Conservation (phyloP, 2,888 invertebrate genomes). For the Agrochola lota region DNA sequence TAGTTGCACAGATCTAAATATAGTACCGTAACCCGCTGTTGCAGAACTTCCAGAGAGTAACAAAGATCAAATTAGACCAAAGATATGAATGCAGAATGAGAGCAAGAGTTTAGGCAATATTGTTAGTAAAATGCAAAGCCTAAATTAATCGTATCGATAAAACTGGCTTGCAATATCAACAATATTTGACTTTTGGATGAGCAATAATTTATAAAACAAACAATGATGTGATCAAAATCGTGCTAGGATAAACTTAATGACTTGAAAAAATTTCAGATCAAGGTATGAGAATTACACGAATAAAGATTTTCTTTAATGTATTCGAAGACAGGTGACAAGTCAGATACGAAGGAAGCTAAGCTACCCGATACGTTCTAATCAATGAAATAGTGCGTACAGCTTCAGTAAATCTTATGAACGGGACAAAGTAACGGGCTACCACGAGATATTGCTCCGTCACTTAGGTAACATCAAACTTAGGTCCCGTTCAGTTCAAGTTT, state of each 20-base stretch:
- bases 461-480: conserved; percentile 48
- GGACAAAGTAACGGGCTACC: conserved; percentile 56
- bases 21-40: conserved; percentile 13
- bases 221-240: background rate
- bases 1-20: conserved; percentile 30
- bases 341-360: background rate
- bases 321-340: background rate
- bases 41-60: conserved; percentile 38
- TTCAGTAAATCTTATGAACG: conserved; percentile 56
- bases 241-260: background rate
- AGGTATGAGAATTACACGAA: background rate
- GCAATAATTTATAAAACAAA: background rate
- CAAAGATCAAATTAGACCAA: conserved; percentile 31
- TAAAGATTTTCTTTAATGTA: background rate
- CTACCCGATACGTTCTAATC: conserved; percentile 40
- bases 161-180: background rate
- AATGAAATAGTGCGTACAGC: conserved; percentile 36
- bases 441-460: conserved; percentile 54
- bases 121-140: conserved; percentile 11
- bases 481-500: conserved; percentile 48
- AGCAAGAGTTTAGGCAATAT: conserved; percentile 10
- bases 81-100: conserved; percentile 19
- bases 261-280: background rate
- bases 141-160: conserved; percentile 7
- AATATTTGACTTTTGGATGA: conserved; percentile 12